Base-by-base conservation (phyloP, 2,113 vertebrate species). In the Electrona antarctica region DNA sequence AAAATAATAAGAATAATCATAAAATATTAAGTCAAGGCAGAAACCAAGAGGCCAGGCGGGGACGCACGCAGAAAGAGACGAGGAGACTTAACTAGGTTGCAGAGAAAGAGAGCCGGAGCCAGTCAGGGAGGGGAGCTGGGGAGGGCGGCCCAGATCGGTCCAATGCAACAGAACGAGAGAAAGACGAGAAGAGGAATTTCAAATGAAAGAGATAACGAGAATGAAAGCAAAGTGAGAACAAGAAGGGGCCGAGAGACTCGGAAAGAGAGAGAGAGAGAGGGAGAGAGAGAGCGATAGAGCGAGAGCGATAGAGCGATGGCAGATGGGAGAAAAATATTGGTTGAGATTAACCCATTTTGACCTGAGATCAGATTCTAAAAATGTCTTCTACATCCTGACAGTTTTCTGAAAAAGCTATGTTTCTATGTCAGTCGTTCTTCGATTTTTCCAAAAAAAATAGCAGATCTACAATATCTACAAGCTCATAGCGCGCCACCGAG, bases 241-340 rank as follows among this genome's bases (percentile, higher is more conserved):
- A 51, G 64, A 13, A 13, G 21, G 56, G 67, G 64, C 54, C 64
- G 60, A 75, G 71, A 64, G 56, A 67, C 21, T 21, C 21, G 21
- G 21, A 78, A 77, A 82, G 75, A 69, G 80, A 82, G 74, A 68
- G 6, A 74, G 47, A 41, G 15, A 41, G 21, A 59, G 67, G 64
- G 57, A 67, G 63, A 75, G 71, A 64, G 56, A n/a, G n/a, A n/a
- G n/a, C n/a, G n/a, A n/a, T n/a, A n/a, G n/a, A n/a, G n/a, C n/a
- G n/a, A n/a, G n/a, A n/a, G n/a, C 41, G 33, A 47, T 46, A 72
- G 73, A 75, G 68, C 84, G 80, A 79, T 87, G 85, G 87, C 84
- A 85, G 85, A 90, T 87, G 84, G 76, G 77, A 87, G 88, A 85
- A 87, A 91, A 88, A 91, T 91, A 87, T 87, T 87, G 85, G 86